These are phyloP conservation scores for Macrobrachium rosenbergii DNA, from an alignment of 1,140 invertebrate genomes.

Conservation along the genomic window DNA sequence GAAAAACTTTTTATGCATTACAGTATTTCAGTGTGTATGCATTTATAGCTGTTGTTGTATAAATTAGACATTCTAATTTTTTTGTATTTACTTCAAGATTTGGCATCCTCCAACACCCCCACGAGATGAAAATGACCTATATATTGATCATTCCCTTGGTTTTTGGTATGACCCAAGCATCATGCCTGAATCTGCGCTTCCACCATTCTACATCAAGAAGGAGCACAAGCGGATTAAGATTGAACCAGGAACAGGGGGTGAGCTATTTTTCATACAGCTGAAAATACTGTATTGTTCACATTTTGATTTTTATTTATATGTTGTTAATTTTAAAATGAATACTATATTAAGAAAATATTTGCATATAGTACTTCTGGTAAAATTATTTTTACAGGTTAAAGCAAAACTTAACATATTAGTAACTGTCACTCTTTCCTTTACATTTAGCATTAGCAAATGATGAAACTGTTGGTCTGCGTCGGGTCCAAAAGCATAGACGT, in stretches of 20 bases:
- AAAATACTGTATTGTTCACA: neutral
- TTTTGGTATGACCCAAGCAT: conserved; percentile 86
- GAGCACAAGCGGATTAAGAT: conserved; percentile 80
- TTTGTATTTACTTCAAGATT: conserved; percentile 76
- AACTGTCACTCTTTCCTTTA: neutral
- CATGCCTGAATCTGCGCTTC: conserved; percentile 87
- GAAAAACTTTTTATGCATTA: neutral
- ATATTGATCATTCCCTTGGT: conserved; percentile 86
- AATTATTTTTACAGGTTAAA: neutral
- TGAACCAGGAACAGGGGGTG: conserved; percentile 74
- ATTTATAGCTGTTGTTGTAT: neutral
- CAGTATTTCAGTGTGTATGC: neutral
- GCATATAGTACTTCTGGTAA: neutral
- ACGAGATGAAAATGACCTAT: conserved; percentile 90
- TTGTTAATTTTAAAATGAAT: neutral
- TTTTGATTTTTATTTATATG: neutral
- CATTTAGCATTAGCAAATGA: conserved; percentile 37
- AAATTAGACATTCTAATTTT: conserved; percentile 60
- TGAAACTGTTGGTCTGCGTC: conserved; percentile 61
- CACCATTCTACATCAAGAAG: conserved; percentile 87
- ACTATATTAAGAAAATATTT: neutral
- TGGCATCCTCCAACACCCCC: conserved; percentile 97
- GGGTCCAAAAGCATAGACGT: conserved; percentile 74
- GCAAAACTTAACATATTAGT: neutral
- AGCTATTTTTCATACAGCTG: conserved; percentile 22